phyloP scores from a whole-genome alignment of 2,797 vertebrate species.

The Dermochelys coriacea region DNA sequence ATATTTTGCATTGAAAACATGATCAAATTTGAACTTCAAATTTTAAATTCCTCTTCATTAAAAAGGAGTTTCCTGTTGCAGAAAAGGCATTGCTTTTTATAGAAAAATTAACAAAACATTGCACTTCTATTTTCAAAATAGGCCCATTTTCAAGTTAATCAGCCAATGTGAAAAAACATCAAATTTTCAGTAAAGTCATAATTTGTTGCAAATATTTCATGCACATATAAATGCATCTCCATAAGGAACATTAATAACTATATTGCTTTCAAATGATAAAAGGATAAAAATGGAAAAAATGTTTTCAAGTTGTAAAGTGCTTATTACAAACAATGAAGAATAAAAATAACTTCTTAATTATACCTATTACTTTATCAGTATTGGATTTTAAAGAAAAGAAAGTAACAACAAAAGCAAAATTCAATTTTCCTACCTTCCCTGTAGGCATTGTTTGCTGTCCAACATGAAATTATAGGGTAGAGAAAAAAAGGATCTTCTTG shows the following conservation, averaged over 20 bases:
- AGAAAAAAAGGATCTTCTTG: conserved; percentile 82
- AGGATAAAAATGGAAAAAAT: background rate
- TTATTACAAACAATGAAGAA: conserved; percentile 6
- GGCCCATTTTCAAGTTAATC: background rate
- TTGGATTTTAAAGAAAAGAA: background rate
- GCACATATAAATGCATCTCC: background rate
- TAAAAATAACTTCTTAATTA: background rate
- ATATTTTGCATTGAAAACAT: background rate
- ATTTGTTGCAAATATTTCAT: background rate
- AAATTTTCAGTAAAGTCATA: background rate
- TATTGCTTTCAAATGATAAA: background rate
- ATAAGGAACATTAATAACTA: background rate
- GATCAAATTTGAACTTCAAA: background rate
- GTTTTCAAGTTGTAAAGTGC: background rate
- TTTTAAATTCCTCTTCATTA: background rate
- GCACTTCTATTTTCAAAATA: background rate
- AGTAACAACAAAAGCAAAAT: background rate
- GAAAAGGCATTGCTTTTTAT: background rate
- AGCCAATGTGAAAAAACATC: background rate
- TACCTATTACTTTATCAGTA: background rate
- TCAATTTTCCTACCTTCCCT: conserved; percentile 79
- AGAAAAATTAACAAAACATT: background rate
- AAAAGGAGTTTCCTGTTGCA: background rate
- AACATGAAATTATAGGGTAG: conserved; percentile 83
- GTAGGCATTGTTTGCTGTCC: conserved; percentile 80